Evolutionary conservation across 2,888 invertebrate species (phyloP), one percentile per base, ranked within the genome.

Genomic region (Abscondita cerata): DNA sequence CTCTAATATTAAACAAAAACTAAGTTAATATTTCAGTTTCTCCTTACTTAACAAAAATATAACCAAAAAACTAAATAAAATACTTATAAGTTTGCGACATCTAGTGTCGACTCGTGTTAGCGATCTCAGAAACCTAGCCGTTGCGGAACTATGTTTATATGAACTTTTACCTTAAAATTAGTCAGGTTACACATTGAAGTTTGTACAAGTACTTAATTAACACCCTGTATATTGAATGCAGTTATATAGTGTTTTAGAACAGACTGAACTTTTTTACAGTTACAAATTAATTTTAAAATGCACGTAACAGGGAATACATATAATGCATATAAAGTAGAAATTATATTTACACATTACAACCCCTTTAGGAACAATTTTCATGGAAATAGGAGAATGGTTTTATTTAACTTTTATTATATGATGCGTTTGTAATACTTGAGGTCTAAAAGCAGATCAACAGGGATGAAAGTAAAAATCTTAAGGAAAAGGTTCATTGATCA

Each of bases 401-500:
- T 46, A 47, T 47, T 57, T 53, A 58, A 62, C 57, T 53, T 58
- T 58, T 62, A 58, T 48, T 58, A 57, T 62, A 48, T 46, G 59
- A 36, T 52, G 36, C 50, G 51, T 55, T 40, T 36, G 38, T 54
- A 60, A 60, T 60, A 50, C 33, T 59, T 53, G 18, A 51, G 60
- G 55, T 56, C 44, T n/a, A 51, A 59, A 62, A 57, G 57, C 56
- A 57, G 60, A 57, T 64, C 64, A 53, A 55, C 52, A 51, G 56
- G 62, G 64, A 67, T 68, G 66, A 66, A 68, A 65, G 68, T 66
- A 66, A 67, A 68, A 70, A 68, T 67, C 65, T 63, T n/a, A 56
- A 61, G 59, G 67, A 70, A 70, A 69, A 64, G 62, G 68, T 66
- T 69, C 70, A 69, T 70, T 69, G 69, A 70, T 70, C 70, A 69